phyloP scores from a whole-genome alignment of 2,113 vertebrate genomes.

The Aramus guarauna region DNA sequence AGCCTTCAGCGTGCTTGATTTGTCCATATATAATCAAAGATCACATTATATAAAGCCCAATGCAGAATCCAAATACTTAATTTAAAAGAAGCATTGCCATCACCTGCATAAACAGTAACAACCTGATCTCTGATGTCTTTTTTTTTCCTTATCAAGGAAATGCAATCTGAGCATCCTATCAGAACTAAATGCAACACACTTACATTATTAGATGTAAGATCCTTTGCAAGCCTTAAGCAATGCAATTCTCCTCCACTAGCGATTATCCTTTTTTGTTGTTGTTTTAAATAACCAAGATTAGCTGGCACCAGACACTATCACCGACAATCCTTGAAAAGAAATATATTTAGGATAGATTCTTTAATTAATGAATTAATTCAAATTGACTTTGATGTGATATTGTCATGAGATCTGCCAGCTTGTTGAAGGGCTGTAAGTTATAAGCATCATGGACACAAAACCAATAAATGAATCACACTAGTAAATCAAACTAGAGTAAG shows the following conservation, averaged over 20 bases:
- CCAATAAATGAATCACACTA: background rate
- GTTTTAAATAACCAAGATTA: conserved; percentile 31
- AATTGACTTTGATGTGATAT: background rate
- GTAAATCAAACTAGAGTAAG: background rate
- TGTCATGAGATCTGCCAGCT: background rate
- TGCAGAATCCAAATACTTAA: background rate
- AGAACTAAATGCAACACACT: conserved; percentile 1
- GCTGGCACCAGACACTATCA: background rate
- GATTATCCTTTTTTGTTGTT: background rate
- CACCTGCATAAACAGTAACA: background rate
- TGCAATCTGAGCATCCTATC: background rate
- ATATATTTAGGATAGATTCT: conserved; percentile 30
- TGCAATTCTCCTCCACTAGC: background rate
- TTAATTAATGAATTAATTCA: conserved; percentile 42
- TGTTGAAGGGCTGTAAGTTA: background rate
- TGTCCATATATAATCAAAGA: conserved; percentile 8
- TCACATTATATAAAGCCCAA: background rate
- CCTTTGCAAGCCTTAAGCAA: conserved; percentile 22
- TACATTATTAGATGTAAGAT: conserved; percentile 4
- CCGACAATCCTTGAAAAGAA: conserved; percentile 10
- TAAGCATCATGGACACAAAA: background rate
- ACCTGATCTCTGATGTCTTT: background rate
- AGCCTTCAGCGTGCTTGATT: background rate
- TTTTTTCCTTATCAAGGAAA: background rate
- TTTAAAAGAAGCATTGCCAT: background rate